Conservation (phyloP, 92 coral and sea anemone species). For the Diadumene lineata region DNA sequence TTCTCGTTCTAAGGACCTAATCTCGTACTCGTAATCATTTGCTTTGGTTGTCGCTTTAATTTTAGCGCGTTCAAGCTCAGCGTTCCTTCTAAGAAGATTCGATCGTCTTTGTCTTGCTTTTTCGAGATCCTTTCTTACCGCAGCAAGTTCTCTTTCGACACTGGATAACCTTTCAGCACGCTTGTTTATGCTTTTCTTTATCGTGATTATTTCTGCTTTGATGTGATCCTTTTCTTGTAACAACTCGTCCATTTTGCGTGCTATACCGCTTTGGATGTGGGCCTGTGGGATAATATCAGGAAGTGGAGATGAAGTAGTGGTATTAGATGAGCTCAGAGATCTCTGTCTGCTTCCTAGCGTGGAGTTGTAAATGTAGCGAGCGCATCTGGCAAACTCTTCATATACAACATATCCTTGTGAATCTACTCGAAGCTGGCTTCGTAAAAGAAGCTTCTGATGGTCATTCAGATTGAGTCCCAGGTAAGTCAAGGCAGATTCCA, state of each 20-base stretch:
- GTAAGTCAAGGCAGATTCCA: slow-evolving; percentile 27
- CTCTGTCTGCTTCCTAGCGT: background rate
- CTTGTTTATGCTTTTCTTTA: slow-evolving; percentile 18
- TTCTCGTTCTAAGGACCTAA: slow-evolving; percentile 18
- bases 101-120: slow-evolving; percentile 13
- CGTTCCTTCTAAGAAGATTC: slow-evolving; percentile 5
- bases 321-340: background rate
- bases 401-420: slow-evolving; percentile 21
- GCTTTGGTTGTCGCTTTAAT: slow-evolving; percentile 2
- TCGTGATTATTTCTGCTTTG: slow-evolving; percentile 16
- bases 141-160: slow-evolving; percentile 19
- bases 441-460: slow-evolving; percentile 2
- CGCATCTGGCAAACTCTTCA: slow-evolving; percentile 28
- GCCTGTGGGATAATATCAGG: slow-evolving; percentile 29
- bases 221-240: slow-evolving; percentile 32
- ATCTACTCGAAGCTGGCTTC: slow-evolving; percentile 26
- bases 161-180: slow-evolving; percentile 13
- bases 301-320: slow-evolving; percentile 12
- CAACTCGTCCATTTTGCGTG: slow-evolving; percentile 21
- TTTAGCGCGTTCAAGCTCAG: slow-evolving; percentile 9
- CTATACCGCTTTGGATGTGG: background rate
- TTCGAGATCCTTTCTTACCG: slow-evolving; percentile 18
- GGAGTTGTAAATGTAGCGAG: slow-evolving; percentile 8
- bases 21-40: slow-evolving; percentile 15
- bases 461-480: slow-evolving; percentile 22